These are phyloP conservation scores for Zootermopsis nevadensis DNA, from an alignment of 2,888 invertebrate genomes.

Conservation along the genomic window DNA sequence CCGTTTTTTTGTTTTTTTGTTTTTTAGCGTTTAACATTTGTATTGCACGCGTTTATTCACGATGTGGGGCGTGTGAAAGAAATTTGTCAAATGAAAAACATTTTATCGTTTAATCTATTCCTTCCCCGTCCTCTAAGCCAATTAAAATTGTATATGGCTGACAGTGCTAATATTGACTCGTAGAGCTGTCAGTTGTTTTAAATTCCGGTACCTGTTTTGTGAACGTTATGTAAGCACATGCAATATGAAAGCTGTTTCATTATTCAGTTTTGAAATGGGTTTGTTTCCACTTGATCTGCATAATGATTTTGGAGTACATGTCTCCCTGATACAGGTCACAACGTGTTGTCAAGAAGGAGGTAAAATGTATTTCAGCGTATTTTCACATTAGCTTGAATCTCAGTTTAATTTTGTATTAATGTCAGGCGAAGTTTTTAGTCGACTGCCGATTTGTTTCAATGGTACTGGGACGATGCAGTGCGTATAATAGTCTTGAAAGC, in stretches of 20 bases:
- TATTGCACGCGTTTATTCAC: background rate
- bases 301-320: background rate
- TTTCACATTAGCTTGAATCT: background rate
- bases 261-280: conserved; percentile 37
- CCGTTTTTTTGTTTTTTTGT: too few species aligned
- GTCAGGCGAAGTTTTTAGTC: background rate
- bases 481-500: too few species aligned
- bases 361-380: too few species aligned
- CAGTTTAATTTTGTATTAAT: background rate
- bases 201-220: background rate
- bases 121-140: conserved; percentile 22
- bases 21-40: conserved; percentile 20
- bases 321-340: background rate
- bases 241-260: conserved; percentile 37
- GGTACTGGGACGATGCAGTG: too few species aligned
- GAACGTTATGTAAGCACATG: conserved; percentile 19
- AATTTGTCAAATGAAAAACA: conserved; percentile 31
- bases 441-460: too few species aligned
- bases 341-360: background rate
- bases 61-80: conserved; percentile 8
- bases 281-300: conserved; percentile 13
- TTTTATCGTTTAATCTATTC: conserved; percentile 36
- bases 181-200: conserved; percentile 27
- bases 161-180: conserved; percentile 23
- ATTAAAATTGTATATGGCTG: conserved; percentile 36